A percentile compares a stretch with the other conserved stretches of the same genome.
These are phyloP conservation scores for Epizoanthus scotinus DNA, from an alignment of 92 coral and sea anemone species.

Conservation along the genomic window DNA sequence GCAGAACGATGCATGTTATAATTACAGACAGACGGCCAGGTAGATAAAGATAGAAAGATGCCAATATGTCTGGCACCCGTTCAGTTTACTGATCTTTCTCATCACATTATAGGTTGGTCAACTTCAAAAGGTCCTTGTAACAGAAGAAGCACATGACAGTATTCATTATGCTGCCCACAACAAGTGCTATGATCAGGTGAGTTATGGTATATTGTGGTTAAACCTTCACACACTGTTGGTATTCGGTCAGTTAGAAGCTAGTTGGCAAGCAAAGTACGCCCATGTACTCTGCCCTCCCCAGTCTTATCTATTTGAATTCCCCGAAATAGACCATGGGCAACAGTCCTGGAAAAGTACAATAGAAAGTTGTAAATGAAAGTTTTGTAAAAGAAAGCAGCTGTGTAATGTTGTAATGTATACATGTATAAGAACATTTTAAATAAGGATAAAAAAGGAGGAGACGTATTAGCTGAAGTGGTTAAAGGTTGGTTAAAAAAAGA, in stretches of 20 bases:
- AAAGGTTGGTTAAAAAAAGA: too few species aligned
- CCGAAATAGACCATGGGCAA: too few species aligned
- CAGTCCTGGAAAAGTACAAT: too few species aligned
- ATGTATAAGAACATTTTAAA: too few species aligned
- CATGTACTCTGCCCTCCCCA: not conserved
- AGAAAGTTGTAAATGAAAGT: too few species aligned
- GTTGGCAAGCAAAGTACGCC: not conserved
- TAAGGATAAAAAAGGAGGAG: too few species aligned
- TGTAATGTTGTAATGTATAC: too few species aligned
- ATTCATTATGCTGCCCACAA: slow-evolving; percentile 92
- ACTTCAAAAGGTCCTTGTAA: slow-evolving; percentile 78
- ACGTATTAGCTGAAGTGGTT: too few species aligned
- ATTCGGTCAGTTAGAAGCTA: not conserved
- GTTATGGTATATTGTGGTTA: not conserved
- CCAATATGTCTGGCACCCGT: not conserved
- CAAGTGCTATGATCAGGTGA: slow-evolving; percentile 90
- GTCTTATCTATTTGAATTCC: not conserved
- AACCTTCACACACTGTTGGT: not conserved
- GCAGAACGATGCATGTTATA: too few species aligned
- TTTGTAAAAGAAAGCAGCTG: too few species aligned
- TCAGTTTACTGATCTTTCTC: not conserved
- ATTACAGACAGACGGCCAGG: too few species aligned
- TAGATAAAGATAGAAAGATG: not conserved
- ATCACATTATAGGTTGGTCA: slow-evolving; percentile 68
- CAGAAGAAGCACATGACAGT: slow-evolving; percentile 94